Evolutionary conservation across 2,797 vertebrate species (phyloP), one percentile per base, ranked within the genome.

Genomic region (Hyperoplus lanceolatus): DNA sequence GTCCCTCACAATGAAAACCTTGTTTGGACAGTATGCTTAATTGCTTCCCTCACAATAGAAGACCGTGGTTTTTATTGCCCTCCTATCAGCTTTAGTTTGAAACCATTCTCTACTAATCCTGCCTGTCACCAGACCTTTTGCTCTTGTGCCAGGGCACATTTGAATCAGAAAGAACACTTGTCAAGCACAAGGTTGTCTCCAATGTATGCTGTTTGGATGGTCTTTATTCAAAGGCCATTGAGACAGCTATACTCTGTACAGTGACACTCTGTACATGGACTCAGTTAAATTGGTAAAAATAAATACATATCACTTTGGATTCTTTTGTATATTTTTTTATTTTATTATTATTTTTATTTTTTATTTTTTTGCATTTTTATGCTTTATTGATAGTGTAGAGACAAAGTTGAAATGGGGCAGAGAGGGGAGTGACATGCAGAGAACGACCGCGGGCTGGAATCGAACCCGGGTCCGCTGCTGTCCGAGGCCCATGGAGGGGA

Each of bases 71-170:
- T 84, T 87, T 74, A 75, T 70, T 87, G 75, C 84, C 71, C 72
- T 76, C 82, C 77, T 85, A 79, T 91, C 84, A 89, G 87, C 83
- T 89, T 75, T 57, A 82, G 79, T 82, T 86, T 79, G 66, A 62
- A 82, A 70, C 86, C 78, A 83, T 89, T 93, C 82, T 82, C 77
- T 66, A 58, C 69, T 92, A 90, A 92, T 92, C 89, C 90, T 90
- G 78, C 78, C 79, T 77, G 83, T 90, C 92, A 92, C 70, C 82
- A 87, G 90, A 89, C 77, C 46, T 70, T 70, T 88, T 73, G 69
- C 73, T 68, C 54, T 36, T 57, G 78, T 87, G 85, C 84, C 87
- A 91, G 59, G 78, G 59, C 48, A 73, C n/a, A 9, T 93, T 90
- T 87, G 78, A 82, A 67, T 87, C 66, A 82, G 57, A 51, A 18